Conservation (phyloP, 2,113 vertebrate genomes). For the Lepidothrix coronata region DNA sequence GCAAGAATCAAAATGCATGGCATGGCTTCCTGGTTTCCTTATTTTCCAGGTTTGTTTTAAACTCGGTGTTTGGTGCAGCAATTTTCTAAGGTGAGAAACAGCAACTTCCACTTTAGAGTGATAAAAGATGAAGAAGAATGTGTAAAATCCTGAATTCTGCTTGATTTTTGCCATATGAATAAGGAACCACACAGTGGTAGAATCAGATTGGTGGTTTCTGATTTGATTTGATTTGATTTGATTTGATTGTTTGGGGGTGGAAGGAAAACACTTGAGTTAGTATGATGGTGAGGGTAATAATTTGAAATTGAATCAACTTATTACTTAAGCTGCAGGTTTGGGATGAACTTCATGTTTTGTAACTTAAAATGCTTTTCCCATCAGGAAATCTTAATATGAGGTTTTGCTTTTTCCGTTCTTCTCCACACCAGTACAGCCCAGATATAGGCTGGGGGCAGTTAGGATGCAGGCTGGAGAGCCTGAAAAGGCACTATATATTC, state of each 20-base stretch:
- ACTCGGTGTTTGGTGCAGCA: background rate
- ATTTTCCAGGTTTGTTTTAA: background rate
- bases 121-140: background rate
- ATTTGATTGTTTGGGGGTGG: background rate
- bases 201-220: background rate
- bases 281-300: background rate
- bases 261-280: background rate
- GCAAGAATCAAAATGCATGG: background rate
- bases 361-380: background rate
- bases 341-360: background rate
- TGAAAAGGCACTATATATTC: background rate
- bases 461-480: background rate
- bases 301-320: background rate
- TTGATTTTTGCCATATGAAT: background rate
- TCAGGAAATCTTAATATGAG: background rate
- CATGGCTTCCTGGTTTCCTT: background rate
- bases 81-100: background rate
- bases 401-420: background rate
- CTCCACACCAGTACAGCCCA: background rate
- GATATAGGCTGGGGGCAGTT: background rate
- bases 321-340: background rate
- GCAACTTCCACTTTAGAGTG: background rate
- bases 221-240: no score
- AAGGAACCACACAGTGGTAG: background rate
- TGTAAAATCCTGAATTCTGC: background rate